These are phyloP conservation scores for Protonibea diacanthus DNA, from an alignment of 2,797 vertebrate species.

Conservation along the genomic window DNA sequence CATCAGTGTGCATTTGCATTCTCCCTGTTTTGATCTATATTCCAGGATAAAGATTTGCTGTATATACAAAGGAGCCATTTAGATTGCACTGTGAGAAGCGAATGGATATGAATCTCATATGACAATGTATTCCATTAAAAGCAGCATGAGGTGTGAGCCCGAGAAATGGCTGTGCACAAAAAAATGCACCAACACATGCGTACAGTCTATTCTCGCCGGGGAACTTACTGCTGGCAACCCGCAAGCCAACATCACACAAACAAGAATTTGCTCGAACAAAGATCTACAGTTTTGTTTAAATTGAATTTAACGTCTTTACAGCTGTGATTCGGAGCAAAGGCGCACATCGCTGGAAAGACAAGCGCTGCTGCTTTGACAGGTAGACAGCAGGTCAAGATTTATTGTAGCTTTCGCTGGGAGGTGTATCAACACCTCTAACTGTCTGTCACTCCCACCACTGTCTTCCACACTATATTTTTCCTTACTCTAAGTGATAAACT, in stretches of 20 bases:
- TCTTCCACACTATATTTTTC: conserved; percentile 34
- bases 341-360: conserved; percentile 1
- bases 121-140: conserved; percentile 72
- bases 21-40: conserved; percentile 68
- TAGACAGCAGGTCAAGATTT: conserved; percentile 52
- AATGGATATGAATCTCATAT: conserved; percentile 62
- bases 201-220: background rate
- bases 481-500: conserved; percentile 37
- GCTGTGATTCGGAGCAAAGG: conserved; percentile 16
- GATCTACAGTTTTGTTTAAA: conserved; percentile 29
- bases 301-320: conserved; percentile 28
- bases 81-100: conserved; percentile 28
- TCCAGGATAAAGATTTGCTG: conserved; percentile 65
- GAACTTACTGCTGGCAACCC: conserved; percentile 8
- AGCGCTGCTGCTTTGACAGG: conserved; percentile 39
- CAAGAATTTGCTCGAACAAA: conserved; percentile 32
- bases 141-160: conserved; percentile 44
- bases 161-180: conserved; percentile 34
- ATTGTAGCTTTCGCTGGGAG: conserved; percentile 32
- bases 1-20: conserved; percentile 41
- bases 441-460: conserved; percentile 37
- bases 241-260: conserved; percentile 18
- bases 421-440: conserved; percentile 38
- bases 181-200: conserved; percentile 31
- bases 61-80: conserved; percentile 71